These are phyloP conservation scores for Thamnophis sirtalis DNA, from an alignment of 2,113 vertebrate genomes.

Conservation along the genomic window DNA sequence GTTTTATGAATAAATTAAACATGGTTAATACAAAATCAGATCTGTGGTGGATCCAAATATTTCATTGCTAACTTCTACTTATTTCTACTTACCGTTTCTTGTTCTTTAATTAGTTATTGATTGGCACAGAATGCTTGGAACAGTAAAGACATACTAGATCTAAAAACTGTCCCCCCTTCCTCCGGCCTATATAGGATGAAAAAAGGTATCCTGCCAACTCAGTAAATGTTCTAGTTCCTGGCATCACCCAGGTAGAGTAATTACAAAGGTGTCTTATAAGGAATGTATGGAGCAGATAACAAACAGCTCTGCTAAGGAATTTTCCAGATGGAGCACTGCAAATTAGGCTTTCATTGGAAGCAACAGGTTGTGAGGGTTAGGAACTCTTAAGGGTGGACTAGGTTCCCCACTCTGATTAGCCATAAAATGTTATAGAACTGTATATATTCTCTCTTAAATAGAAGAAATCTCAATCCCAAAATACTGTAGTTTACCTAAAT, in stretches of 20 bases:
- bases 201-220: background rate
- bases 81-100: background rate
- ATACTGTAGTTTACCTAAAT: background rate
- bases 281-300: background rate
- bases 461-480: background rate
- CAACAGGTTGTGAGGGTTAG: background rate
- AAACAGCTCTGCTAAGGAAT: background rate
- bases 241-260: background rate
- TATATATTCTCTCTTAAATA: background rate
- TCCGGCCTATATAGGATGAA: background rate
- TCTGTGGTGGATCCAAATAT: background rate
- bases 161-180: background rate
- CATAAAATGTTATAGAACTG: background rate
- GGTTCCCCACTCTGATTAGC: background rate
- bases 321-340: background rate
- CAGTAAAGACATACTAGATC: background rate
- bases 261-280: background rate
- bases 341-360: background rate
- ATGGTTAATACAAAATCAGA: background rate
- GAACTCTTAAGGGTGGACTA: background rate
- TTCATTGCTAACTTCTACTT: background rate
- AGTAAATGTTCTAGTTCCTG: background rate
- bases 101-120: slow-evolving; percentile 4
- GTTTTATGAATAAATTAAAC: background rate
- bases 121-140: background rate